Evolutionary conservation across 2,113 vertebrate genomes (phyloP).

Genomic region (Neogobius melanostomus): DNA sequence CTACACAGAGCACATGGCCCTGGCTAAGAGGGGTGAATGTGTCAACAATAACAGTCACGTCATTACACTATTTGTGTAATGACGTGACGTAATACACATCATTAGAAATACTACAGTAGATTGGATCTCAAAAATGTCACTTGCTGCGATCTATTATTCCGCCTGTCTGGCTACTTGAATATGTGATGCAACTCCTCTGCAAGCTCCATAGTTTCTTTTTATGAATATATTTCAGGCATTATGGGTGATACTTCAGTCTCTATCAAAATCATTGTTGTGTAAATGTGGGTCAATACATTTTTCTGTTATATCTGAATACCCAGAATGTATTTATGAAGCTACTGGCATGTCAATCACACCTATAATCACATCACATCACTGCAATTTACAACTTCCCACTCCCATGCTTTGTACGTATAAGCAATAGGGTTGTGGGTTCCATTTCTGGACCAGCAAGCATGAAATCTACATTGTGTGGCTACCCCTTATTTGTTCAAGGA

Average conservation of each 20-base stretch:
- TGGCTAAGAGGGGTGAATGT: conserved; percentile 26
- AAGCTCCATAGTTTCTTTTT: conserved; percentile 24
- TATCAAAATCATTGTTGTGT: background rate
- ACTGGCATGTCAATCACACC: too few relatives aligned
- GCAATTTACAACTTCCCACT: too few relatives aligned
- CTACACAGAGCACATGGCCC: conserved; percentile 9
- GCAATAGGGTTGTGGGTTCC: background rate
- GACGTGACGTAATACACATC: too few relatives aligned
- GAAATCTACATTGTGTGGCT: background rate
- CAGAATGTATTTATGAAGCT: too few relatives aligned
- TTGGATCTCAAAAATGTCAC: conserved; percentile 1
- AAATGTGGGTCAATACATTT: background rate
- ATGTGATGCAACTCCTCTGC: conserved; percentile 55
- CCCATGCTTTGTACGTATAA: too few relatives aligned
- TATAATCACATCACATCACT: too few relatives aligned
- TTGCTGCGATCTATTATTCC: conserved; percentile 34
- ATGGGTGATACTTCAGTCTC: background rate
- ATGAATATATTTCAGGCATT: background rate
- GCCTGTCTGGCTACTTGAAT: conserved; percentile 19
- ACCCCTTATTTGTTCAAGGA: too few relatives aligned
- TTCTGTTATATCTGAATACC: too few relatives aligned
- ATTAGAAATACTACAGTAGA: background rate
- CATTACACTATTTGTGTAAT: background rate
- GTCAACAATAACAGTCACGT: conserved; percentile 29
- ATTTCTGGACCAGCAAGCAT: background rate